Percentiles rank a stretch among this genome's conserved stretches.
Conservation (phyloP, 2,113 vertebrate species). For the Choloepus hoffmanni region DNA sequence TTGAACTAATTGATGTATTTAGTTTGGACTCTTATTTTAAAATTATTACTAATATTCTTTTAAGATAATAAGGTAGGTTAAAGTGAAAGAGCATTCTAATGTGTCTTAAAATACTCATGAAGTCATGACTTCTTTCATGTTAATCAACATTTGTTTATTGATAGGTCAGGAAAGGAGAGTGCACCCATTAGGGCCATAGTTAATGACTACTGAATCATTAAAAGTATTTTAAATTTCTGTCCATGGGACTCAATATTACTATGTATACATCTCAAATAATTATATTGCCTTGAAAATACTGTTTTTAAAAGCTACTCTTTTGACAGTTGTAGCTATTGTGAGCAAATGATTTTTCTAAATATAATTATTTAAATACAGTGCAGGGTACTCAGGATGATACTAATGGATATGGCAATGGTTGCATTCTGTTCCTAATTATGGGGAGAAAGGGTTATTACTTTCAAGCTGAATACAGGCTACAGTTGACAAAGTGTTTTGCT, state of each 20-base stretch:
- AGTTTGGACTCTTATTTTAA: neutral
- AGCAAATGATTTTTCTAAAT: conserved; percentile 18
- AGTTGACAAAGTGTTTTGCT: neutral
- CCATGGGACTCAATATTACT: neutral
- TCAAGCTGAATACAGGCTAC: neutral
- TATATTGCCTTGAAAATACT: conserved; percentile 3
- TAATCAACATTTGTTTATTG: conserved; percentile 5
- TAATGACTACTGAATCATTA: neutral
- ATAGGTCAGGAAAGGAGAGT: neutral
- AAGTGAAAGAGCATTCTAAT: neutral
- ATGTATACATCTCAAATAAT: conserved; percentile 1
- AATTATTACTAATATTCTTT: conserved; percentile 25
- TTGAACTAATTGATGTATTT: neutral
- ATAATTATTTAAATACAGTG: neutral
- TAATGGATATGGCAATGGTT: neutral
- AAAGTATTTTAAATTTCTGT: neutral
- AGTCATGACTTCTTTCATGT: neutral
- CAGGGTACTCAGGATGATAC: neutral
- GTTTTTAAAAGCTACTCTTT: neutral
- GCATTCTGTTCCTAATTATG: neutral
- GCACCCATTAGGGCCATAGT: neutral
- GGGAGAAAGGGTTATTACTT: neutral
- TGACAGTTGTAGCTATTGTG: neutral
- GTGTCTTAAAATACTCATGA: neutral
- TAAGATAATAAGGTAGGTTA: neutral